Base-by-base conservation (phyloP, 2,888 invertebrate genomes). In the Hydropsyche betteni region DNA sequence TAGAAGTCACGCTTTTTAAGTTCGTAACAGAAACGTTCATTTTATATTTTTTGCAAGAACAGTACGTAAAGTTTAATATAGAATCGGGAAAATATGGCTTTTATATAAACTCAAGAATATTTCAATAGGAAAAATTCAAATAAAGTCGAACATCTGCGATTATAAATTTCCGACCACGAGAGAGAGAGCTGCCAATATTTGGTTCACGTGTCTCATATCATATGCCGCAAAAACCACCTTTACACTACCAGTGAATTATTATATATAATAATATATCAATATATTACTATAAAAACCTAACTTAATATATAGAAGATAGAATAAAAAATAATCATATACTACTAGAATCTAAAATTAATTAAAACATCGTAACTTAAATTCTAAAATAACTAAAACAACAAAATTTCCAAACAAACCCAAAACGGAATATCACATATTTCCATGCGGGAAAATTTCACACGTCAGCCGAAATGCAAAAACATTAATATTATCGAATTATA, bases 71-170 rank as follows among this genome's bases (percentile, higher is more conserved):
- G 44, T 44, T 44, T 44, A 44, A 44, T 44, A 44, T 44, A 44
- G 44, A 44, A 44, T 44, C 44, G 44, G 44, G 10, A 44, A 44
- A 44, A 44, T 44, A 44, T 44, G 2, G 44, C 44, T 58, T 58
- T 24, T 16, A 14, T 58, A 58, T 58, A 58, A 58, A 14, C 16
- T 58, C 5, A 24, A 2, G 58, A 58, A 16, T 16, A 16, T 58
- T 58, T 58, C 58, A 58, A 58, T 58, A 58, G 36, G 34, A 36
- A 61, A 64, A 64, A 64, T 64, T 64, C 64, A 64, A 64, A 64
- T 64, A 64, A 64, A 64, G 64, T 34, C 64, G 64, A 64, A 64
- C 64, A 64, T 64, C 64, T 64, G 64, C 64, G 64, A 64, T 64
- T 64, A 34, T 64, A 64, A 64, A 64, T 64, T 64, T 64, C 34